These are phyloP conservation scores for Episyrphus balteatus DNA, from an alignment of 1,140 invertebrate genomes.

Conservation along the genomic window DNA sequence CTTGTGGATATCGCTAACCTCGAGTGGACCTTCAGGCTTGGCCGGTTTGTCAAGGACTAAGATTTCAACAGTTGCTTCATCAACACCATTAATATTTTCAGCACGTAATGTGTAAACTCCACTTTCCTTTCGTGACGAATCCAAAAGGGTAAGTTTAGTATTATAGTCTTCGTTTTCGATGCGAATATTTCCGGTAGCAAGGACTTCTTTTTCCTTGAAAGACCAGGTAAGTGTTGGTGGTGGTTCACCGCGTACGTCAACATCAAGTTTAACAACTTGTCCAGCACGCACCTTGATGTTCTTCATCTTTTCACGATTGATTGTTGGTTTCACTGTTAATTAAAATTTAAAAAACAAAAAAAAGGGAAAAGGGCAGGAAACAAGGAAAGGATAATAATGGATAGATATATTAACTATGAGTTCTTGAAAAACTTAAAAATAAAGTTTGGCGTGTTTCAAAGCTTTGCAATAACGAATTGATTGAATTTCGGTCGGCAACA, in stretches of 20 bases:
- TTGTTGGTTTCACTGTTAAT: constrained; percentile 69
- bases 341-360: too few species aligned
- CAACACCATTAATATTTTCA: constrained; percentile 83
- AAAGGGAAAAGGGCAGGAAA: too few species aligned
- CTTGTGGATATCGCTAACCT: constrained; percentile 85
- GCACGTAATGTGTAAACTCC: constrained; percentile 88
- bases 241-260: constrained; percentile 91
- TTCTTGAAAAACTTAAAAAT: too few species aligned
- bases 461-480: too few species aligned
- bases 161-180: constrained; percentile 91
- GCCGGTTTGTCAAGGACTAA: constrained; percentile 86
- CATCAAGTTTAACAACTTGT: constrained; percentile 80
- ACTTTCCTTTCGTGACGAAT: constrained; percentile 69
- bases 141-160: constrained; percentile 71
- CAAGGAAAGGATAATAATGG: too few species aligned
- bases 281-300: constrained; percentile 83
- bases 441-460: too few species aligned
- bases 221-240: constrained; percentile 87
- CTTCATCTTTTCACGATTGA: constrained; percentile 84
- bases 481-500: too few species aligned
- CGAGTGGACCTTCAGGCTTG: constrained; percentile 86
- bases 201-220: constrained; percentile 43
- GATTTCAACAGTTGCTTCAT: constrained; percentile 90
- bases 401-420: too few species aligned
- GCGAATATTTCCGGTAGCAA: constrained; percentile 44